Evolutionary conservation across 2,888 invertebrate genomes (phyloP).

Genomic region (Calliphora vomitoria): DNA sequence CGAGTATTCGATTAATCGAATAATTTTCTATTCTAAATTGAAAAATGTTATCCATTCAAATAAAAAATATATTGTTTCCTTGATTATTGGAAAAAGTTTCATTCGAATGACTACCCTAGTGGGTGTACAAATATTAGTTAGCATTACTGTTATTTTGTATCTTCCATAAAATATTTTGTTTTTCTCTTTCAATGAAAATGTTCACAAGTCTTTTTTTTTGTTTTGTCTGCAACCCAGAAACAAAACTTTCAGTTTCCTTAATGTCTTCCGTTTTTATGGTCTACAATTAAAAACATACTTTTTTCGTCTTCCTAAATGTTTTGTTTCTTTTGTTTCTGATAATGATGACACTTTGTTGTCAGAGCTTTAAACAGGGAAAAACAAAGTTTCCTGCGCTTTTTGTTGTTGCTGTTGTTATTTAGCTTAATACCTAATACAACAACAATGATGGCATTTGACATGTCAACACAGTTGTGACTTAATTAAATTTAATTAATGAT

Average conservation of each 20-base stretch:
- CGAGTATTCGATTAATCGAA: too few relatives aligned
- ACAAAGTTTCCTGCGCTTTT: conserved; percentile 11
- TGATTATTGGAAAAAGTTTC: too few relatives aligned
- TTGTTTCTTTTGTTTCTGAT: conserved; percentile 5
- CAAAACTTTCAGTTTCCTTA: background rate
- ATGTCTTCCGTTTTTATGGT: background rate
- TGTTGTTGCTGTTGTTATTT: background rate
- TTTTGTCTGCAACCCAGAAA: background rate
- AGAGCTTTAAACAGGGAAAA: background rate
- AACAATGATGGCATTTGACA: conserved; percentile 15
- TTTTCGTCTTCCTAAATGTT: background rate
- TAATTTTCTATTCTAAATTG: too few relatives aligned
- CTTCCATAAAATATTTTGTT: background rate
- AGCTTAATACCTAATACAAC: background rate
- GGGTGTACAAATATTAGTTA: too few relatives aligned
- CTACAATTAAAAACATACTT: conserved; percentile 26
- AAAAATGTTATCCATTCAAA: too few relatives aligned
- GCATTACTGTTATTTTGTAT: background rate
- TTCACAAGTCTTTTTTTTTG: background rate
- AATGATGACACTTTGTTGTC: conserved; percentile 51
- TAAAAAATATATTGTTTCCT: too few relatives aligned
- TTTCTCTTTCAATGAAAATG: background rate
- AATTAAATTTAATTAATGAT: conserved; percentile 58
- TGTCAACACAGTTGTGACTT: conserved; percentile 48
- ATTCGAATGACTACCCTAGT: too few relatives aligned